A percentile compares a stretch with the other conserved stretches of the same genome.
Conservation (phyloP, 2,113 vertebrate species). For the Saguinus imperator region DNA sequence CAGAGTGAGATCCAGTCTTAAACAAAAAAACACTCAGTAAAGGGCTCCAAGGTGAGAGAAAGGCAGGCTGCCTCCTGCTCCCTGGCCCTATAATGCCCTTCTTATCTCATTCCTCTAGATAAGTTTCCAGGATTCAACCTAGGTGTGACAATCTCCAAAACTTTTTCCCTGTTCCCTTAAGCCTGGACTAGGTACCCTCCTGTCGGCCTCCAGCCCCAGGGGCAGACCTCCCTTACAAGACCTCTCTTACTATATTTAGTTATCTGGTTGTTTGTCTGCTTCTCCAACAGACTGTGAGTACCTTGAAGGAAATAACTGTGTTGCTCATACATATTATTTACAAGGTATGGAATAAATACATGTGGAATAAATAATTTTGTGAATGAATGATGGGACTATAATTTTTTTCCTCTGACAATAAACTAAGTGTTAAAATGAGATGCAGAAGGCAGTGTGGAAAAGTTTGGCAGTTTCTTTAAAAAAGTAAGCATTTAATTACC, state of each 20-base stretch:
- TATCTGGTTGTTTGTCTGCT: background rate
- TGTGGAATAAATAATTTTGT: background rate
- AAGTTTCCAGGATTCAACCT: background rate
- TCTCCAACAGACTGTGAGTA: background rate
- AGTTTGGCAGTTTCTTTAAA: background rate
- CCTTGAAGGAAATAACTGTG: background rate
- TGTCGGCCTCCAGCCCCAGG: background rate
- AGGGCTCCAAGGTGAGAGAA: background rate
- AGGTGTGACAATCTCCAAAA: background rate
- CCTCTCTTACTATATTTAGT: background rate
- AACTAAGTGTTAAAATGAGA: background rate
- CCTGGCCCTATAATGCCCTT: background rate
- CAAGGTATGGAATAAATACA: background rate
- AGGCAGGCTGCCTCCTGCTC: background rate
- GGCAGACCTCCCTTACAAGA: background rate
- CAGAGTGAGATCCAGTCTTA: too few species aligned
- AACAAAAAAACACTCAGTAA: too few species aligned
- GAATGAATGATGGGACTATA: background rate
- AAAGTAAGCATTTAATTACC: background rate
- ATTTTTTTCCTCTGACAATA: background rate
- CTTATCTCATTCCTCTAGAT: background rate
- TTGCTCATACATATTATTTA: background rate
- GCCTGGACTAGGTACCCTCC: background rate
- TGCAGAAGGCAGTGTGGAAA: slow-evolving; percentile 31
- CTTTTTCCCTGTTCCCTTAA: background rate